Evolutionary conservation across 1,140 invertebrate species (phyloP), one percentile per base, ranked within the genome.

Genomic region (Leptinotarsa lineolata): DNA sequence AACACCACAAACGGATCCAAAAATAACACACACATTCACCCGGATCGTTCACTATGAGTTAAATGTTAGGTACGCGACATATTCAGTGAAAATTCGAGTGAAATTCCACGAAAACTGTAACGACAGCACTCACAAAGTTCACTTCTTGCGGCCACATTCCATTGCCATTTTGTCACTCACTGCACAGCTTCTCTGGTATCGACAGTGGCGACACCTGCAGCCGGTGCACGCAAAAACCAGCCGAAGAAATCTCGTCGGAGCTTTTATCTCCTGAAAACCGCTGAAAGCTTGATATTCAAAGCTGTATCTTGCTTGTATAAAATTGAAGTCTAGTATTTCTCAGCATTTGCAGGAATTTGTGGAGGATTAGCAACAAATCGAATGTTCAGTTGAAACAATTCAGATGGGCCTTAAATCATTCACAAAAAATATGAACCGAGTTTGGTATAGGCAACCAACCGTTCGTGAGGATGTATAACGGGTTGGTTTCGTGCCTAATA

Each of bases 161-260:
- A 79, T 82, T 82, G 81, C 81, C 81, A 82, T 82, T 80, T 82
- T 82, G 81, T 82, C 81, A 82, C 79, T 81, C 81, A 82, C 79
- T 81, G 70, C 70, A 72, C 78, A 74, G 72, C 75, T 68, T 72
- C 72, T 68, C 72, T 68, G 59, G 67, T 58, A 45, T 61, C 65
- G 72, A 69, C 67, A 21, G 65, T 69, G 67, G 65, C 48, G 68
- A 70, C 72, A 73, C 58, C 72, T 73, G 70, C 16, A 46, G 65
- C 75, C 67, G 20, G 46, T 68, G 67, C 30, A 68, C 67, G 67
- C 48, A 68, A 54, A 22, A 39, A 58, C 44, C 20, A 21, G 22
- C 46, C 46, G 46, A 44, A 68, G 66, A 48, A 44, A 68, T 45
- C 18, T 44, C 16, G 30, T 68, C 45, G 30, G 66, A 68, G 66